A percentile compares a stretch with the other conserved stretches of the same genome.
Evolutionary conservation across 2,113 vertebrate genomes (phyloP).

Genomic region (Oryzias celebensis): DNA sequence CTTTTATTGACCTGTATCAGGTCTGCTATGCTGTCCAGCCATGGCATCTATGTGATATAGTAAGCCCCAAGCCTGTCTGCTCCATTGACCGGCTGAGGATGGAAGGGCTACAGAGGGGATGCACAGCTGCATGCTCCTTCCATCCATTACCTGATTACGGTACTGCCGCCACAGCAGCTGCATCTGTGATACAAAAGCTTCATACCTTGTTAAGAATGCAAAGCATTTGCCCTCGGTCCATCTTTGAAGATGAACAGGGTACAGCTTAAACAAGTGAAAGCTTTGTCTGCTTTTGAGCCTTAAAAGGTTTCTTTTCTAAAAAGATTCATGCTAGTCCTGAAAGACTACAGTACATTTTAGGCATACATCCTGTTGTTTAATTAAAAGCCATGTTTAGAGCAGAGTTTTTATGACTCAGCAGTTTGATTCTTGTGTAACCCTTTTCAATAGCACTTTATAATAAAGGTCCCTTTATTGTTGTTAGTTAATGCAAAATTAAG

Average conservation of each 20-base stretch:
- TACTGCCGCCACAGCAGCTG: constrained; percentile 23
- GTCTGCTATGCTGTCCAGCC: constrained; percentile 51
- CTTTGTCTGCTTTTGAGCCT: neutral
- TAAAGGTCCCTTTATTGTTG: no score
- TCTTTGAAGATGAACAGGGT: constrained; percentile 40
- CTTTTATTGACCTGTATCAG: constrained; percentile 66
- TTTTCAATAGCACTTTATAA: no score
- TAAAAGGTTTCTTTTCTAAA: no score
- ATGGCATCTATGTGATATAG: constrained; percentile 64
- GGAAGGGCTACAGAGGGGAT: constrained; percentile 67
- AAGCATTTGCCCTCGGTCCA: constrained; percentile 49
- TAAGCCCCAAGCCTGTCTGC: constrained; percentile 66
- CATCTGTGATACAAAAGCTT: neutral
- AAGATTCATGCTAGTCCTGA: no score
- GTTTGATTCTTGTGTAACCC: no score
- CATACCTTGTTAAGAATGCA: constrained; percentile 42
- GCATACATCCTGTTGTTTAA: no score
- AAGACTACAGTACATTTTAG: no score
- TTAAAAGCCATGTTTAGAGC: no score
- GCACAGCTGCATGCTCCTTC: constrained; percentile 71
- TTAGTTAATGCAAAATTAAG: no score
- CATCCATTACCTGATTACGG: constrained; percentile 68
- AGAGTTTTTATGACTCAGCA: no score
- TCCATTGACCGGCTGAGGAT: constrained; percentile 68
- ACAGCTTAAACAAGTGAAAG: neutral